Percentiles rank a stretch among this genome's conserved stretches.
phyloP scores from a whole-genome alignment of 2,113 vertebrate species.

The Neolamprologus caudopunctatus region DNA sequence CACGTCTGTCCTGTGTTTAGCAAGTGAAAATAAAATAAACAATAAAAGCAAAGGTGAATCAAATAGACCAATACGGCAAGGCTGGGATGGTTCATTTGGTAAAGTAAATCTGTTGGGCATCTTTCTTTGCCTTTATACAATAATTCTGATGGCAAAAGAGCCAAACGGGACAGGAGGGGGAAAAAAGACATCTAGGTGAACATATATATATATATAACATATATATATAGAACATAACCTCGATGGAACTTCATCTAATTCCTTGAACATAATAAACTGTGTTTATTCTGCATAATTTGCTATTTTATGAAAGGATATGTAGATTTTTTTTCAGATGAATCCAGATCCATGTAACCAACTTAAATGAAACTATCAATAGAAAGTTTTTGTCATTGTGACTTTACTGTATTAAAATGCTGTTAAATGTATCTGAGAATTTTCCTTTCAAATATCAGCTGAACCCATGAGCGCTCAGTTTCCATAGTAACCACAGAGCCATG shows the following conservation, averaged over 20 bases:
- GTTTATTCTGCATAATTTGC: background rate
- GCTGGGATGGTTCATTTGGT: background rate
- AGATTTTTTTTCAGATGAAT: background rate
- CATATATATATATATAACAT: too few relatives aligned
- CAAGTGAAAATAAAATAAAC: background rate
- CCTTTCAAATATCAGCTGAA: background rate
- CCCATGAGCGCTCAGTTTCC: background rate
- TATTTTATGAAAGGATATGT: background rate
- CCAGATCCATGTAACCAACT: background rate
- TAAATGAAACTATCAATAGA: background rate
- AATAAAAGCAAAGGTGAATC: background rate
- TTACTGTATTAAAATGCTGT: background rate
- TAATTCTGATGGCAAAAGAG: background rate
- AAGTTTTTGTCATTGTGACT: background rate
- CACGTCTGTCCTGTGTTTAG: background rate
- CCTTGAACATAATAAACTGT: background rate
- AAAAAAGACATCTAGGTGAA: accelerated
- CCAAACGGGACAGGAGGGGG: background rate
- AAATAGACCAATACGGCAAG: background rate
- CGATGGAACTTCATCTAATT: background rate
- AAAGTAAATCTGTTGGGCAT: background rate
- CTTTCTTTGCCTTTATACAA: background rate
- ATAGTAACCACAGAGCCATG: background rate
- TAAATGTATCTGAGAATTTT: background rate
- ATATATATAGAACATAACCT: background rate